These are phyloP conservation scores for Laterallus jamaicensis DNA, from an alignment of 2,113 vertebrate species.

Conservation along the genomic window DNA sequence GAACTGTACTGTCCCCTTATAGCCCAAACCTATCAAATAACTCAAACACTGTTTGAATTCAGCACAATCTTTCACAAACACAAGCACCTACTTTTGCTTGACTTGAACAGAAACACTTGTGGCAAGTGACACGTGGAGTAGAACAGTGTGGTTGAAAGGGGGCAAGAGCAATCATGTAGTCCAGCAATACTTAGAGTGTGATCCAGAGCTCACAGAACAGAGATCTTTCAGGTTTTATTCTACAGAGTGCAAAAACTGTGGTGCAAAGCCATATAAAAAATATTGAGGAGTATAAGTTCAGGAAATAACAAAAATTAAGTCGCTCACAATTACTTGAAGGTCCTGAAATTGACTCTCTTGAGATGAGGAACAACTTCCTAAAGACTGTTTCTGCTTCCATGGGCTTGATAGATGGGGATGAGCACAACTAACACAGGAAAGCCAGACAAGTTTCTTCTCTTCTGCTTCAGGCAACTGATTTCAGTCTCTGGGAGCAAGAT, in stretches of 20 bases:
- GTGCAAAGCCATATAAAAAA: neutral
- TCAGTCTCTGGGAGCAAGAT: neutral
- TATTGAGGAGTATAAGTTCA: neutral
- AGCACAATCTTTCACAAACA: neutral
- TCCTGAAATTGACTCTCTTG: neutral
- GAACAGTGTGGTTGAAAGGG: neutral
- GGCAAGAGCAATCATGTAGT: neutral
- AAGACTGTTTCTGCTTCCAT: neutral
- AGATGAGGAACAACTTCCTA: neutral
- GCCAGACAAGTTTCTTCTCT: neutral
- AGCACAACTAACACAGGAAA: neutral
- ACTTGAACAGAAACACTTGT: neutral
- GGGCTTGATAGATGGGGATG: neutral
- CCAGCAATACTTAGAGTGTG: rapidly evolving
- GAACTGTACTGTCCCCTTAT: neutral
- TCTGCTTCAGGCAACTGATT: neutral
- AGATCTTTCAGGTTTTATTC: neutral
- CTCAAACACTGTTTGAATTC: neutral
- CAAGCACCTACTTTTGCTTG: neutral
- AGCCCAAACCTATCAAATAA: neutral
- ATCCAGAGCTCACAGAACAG: neutral
- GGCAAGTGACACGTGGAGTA: neutral
- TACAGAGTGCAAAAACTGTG: neutral
- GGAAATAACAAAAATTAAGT: neutral
- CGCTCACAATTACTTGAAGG: neutral